Evolutionary conservation across 2,797 vertebrate genomes (phyloP), one percentile per base, ranked within the genome.

Genomic region (Tachyglossus aculeatus): DNA sequence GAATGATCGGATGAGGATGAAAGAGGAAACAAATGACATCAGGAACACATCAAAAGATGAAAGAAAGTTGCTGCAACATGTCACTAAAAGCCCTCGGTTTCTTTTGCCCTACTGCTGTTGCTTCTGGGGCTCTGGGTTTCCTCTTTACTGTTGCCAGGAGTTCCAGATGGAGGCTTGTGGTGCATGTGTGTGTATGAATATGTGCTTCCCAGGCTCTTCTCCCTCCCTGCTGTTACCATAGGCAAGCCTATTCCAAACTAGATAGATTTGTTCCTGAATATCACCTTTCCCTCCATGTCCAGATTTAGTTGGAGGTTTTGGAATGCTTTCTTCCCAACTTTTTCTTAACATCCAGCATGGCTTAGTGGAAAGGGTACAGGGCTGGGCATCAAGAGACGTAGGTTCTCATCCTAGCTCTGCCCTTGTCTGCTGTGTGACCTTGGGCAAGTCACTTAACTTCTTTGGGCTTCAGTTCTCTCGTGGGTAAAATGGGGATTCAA

Each of bases 1-100:
- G 36, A 27, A 56, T 53, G 66, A 74, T 81, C 12, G n/a, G 55
- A 47, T 36, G 66, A 27, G 33, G 25, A 54, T 44, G 24, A 63
- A 61, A 48, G 64, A 36, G 50, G 34, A 76, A 71, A 71, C 47
- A 41, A 19, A 21, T 37, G 6, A 6, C 33, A 43, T 25, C 9
- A 19, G n/a, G 13, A 45, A 62, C 50, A 65, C 21, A 29, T 38
- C 43, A 8, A 4, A 19, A 27, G 29, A 40, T n/a, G 36, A 40
- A 48, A 14, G 54, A n/a, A 31, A 59, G 25, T 22, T n/a, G 54
- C 25, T 27, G n/a, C 6, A 34, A 32, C 37, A 24, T 27, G 45
- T 48, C 24, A 48, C 31, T 48, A 48, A 48, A n/a, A 48, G 14
- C 25, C 19, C 31, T 48, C 15, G 31, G 25, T 27, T 48, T 27